Conservation (phyloP, 2,113 vertebrate species). For the Phaethon lepturus region DNA sequence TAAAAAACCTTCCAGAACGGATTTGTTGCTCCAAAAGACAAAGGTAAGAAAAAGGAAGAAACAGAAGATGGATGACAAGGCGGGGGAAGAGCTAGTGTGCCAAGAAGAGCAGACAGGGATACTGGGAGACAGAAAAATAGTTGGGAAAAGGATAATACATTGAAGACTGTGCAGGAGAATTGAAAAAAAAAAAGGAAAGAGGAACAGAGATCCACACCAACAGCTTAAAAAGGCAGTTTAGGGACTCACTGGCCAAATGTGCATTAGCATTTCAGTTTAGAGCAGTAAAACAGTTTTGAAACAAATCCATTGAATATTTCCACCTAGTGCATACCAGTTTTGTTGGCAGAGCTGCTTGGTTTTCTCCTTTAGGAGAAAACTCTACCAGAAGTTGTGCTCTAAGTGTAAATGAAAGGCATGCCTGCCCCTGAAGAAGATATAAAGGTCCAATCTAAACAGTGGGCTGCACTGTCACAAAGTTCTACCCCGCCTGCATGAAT, state of each 20-base stretch:
- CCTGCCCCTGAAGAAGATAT: neutral
- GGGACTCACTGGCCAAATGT: neutral
- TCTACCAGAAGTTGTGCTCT: neutral
- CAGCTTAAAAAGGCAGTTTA: neutral
- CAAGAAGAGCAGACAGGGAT: neutral
- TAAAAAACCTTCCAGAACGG: neutral
- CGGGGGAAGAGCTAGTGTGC: neutral
- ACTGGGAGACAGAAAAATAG: neutral
- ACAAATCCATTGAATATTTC: neutral
- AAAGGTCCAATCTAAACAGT: neutral
- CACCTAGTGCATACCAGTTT: neutral
- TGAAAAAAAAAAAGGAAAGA: neutral
- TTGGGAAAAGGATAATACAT: neutral
- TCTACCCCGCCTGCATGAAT: neutral
- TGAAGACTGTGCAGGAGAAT: neutral
- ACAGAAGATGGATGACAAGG: neutral
- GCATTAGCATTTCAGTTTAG: neutral
- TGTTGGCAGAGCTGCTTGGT: neutral
- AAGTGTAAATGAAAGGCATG: neutral
- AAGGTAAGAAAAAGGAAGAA: neutral
- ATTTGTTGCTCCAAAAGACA: neutral
- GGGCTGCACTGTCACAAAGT: neutral
- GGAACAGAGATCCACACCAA: neutral
- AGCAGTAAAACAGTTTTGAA: neutral
- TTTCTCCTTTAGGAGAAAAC: neutral